A percentile compares a stretch with the other conserved stretches of the same genome.
Conservation (phyloP, 2,113 vertebrate species). For the Tragelaphus imberbis region DNA sequence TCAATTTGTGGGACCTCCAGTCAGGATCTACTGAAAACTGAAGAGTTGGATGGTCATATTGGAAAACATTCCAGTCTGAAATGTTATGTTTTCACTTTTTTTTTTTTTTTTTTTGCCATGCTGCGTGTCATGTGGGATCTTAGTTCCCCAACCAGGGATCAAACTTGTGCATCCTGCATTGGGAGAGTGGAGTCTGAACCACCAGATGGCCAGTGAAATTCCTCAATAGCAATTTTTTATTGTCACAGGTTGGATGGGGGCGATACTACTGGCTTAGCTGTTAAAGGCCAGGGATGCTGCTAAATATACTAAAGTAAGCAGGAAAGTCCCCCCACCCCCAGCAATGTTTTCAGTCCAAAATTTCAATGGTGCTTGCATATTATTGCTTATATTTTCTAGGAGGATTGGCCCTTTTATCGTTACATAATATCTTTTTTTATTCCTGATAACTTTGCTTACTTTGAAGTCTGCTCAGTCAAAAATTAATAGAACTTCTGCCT, state of each 20-base stretch:
- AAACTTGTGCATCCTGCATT: neutral
- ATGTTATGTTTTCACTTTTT: neutral
- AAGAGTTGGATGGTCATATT: neutral
- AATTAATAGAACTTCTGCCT: neutral
- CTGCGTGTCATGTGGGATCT: neutral
- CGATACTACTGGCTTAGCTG: neutral
- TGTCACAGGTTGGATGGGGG: neutral
- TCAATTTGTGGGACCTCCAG: neutral
- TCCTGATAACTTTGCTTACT: neutral
- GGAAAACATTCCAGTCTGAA: neutral
- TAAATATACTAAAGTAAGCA: neutral
- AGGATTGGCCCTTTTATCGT: too few relatives aligned
- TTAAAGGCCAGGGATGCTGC: neutral
- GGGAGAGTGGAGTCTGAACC: neutral
- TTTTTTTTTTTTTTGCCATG: neutral
- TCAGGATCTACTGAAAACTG: neutral
- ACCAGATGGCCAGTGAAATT: neutral
- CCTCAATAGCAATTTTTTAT: neutral
- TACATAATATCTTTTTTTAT: neutral
- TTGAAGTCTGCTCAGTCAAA: neutral
- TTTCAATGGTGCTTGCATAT: neutral
- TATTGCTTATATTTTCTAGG: neutral
- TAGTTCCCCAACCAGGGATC: neutral
- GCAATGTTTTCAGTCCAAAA: neutral
- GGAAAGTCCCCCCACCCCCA: rapidly evolving